phyloP scores from a whole-genome alignment of 2,113 vertebrate species.

The Bubo blakistoni region DNA sequence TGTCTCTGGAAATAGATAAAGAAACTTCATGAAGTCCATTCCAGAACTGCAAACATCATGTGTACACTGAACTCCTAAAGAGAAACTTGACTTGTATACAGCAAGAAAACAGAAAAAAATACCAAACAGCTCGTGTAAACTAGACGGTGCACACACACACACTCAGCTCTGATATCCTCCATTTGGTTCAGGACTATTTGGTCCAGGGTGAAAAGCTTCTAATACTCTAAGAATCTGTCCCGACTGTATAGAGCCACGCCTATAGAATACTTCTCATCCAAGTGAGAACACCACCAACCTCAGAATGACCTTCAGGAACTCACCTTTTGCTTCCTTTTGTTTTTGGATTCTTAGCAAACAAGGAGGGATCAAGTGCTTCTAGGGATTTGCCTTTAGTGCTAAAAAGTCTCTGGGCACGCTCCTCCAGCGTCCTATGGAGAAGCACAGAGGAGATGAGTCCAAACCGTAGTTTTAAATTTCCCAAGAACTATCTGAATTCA shows the following conservation, averaged over 20 bases:
- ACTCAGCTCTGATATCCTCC: not conserved
- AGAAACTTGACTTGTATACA: not conserved
- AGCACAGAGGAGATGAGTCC: not conserved
- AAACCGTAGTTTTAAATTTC: not conserved
- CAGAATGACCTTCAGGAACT: not conserved
- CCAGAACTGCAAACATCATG: not conserved
- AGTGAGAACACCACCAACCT: not conserved
- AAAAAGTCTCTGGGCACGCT: conserved; percentile 93
- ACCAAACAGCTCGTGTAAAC: not conserved
- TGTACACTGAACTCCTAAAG: not conserved
- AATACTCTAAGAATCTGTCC: not conserved
- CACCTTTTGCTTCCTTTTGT: conserved; percentile 95
- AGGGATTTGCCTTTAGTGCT: conserved; percentile 96
- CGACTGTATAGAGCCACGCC: not conserved
- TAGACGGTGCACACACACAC: not conserved
- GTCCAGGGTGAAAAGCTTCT: not conserved
- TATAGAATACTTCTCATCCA: not conserved
- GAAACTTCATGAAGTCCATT: not conserved
- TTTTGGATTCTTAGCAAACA: conserved; percentile 97
- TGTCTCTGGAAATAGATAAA: conserved; percentile 81
- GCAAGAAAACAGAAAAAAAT: not conserved
- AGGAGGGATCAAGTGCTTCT: conserved; percentile 88
- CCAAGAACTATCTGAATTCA: not conserved
- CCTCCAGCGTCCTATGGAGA: conserved; percentile 88
- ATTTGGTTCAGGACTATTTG: not conserved